A percentile compares a stretch with the other conserved stretches of the same genome.
These are phyloP conservation scores for Colossoma macropomum DNA, from an alignment of 2,113 vertebrate species.

Conservation along the genomic window DNA sequence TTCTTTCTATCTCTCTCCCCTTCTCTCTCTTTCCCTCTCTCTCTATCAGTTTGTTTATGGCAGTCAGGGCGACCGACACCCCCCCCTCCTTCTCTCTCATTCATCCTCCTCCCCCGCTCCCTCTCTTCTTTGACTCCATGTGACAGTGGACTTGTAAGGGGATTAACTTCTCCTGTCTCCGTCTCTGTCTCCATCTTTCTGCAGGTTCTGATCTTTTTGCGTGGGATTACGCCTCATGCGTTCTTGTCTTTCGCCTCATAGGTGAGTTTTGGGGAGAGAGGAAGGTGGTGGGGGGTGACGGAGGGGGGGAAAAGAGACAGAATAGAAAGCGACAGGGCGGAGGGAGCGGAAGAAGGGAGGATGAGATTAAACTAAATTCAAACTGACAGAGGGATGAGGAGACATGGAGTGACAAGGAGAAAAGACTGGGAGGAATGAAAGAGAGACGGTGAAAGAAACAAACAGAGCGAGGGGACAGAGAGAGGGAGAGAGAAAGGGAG, in stretches of 20 bases:
- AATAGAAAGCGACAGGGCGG: conserved; percentile 76
- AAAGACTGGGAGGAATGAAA: conserved; percentile 61
- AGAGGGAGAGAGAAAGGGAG: conserved; percentile 51
- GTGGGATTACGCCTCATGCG: conserved; percentile 62
- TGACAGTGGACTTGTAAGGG: conserved; percentile 68
- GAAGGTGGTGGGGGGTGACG: background rate
- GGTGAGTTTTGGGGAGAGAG: conserved; percentile 55
- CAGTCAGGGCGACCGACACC: conserved; percentile 43
- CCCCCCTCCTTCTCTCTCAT: conserved; percentile 37
- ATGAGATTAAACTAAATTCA: conserved; percentile 76
- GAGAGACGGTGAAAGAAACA: conserved; percentile 55
- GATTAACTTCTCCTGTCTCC: conserved; percentile 70
- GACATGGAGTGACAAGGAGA: conserved; percentile 70
- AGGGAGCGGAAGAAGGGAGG: conserved; percentile 72
- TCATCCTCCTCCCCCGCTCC: conserved; percentile 32
- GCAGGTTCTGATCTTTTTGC: conserved; percentile 54
- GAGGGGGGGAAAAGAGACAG: conserved; percentile 57
- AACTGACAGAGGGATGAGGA: conserved; percentile 79
- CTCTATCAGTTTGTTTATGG: conserved; percentile 47
- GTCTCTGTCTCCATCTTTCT: conserved; percentile 43
- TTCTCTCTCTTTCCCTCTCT: conserved; percentile 51
- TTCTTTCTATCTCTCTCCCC: conserved; percentile 25
- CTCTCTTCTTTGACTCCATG: conserved; percentile 64
- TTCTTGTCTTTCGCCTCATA: conserved; percentile 46
- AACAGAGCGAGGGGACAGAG: conserved; percentile 33